phyloP scores from a whole-genome alignment of 2,888 invertebrate species.

The Parnassius apollo region DNA sequence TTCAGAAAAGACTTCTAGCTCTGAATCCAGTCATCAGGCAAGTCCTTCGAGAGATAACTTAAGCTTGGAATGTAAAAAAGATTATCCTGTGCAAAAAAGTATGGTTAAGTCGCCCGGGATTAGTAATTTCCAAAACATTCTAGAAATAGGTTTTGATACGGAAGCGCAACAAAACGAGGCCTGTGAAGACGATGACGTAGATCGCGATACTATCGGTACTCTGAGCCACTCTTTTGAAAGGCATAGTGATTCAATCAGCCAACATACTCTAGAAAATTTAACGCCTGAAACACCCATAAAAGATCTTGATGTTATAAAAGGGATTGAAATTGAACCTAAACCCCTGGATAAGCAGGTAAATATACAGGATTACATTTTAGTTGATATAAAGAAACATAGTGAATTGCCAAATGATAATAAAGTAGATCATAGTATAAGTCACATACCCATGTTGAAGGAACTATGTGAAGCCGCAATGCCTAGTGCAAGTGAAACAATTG shows the following conservation, averaged over 20 bases:
- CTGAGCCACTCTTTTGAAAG: conserved; percentile 74
- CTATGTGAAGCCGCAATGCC: conserved; percentile 66
- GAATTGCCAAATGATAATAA: conserved; percentile 63
- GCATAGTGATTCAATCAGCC: conserved; percentile 66
- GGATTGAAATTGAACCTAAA: conserved; percentile 41
- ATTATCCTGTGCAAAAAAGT: conserved; percentile 64
- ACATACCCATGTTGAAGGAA: conserved; percentile 66
- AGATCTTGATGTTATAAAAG: conserved; percentile 51
- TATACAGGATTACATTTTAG: conserved; percentile 29
- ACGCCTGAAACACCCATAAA: conserved; percentile 70
- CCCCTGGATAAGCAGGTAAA: conserved; percentile 29
- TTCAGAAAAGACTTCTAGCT: conserved; percentile 82
- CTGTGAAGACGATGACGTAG: conserved; percentile 60
- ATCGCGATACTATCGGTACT: conserved; percentile 68
- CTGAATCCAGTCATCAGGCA: conserved; percentile 80
- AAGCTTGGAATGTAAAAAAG: conserved; percentile 72
- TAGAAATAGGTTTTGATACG: conserved; percentile 55
- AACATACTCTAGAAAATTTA: conserved; percentile 69
- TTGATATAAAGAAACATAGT: conserved; percentile 22
- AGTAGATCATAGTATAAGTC: conserved; percentile 60
- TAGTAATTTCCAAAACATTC: conserved; percentile 67
- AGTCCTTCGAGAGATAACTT: conserved; percentile 76
- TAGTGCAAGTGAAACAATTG: conserved; percentile 65
- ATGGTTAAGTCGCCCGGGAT: conserved; percentile 76
- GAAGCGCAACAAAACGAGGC: conserved; percentile 44